Conservation (phyloP, 2,888 invertebrate genomes). For the Tiphia femorata region DNA sequence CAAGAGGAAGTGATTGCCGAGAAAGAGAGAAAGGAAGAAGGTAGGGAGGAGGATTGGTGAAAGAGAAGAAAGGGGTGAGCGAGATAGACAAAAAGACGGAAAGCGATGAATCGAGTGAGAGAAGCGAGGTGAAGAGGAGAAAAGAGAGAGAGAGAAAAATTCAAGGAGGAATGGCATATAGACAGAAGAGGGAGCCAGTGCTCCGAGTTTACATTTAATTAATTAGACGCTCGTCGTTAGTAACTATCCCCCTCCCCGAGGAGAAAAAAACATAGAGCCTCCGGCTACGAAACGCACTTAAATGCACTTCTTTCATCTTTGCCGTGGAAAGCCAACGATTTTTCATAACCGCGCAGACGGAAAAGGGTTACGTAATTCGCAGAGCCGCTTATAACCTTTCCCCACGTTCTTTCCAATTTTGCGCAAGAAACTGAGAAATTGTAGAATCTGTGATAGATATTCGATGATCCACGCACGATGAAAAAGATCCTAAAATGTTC, state of each 20-base stretch:
- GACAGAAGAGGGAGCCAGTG: background rate
- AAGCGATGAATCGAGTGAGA: background rate
- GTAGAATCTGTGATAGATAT: too few relatives aligned
- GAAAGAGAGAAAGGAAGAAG: background rate
- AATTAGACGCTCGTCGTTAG: constrained; percentile 35
- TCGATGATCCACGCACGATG: too few relatives aligned
- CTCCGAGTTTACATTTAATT: constrained; percentile 45
- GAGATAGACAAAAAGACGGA: background rate
- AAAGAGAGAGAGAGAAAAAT: background rate
- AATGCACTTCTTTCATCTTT: constrained; percentile 19
- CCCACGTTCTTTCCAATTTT: too few relatives aligned
- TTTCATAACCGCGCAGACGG: background rate
- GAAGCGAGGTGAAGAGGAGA: background rate
- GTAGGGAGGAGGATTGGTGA: background rate
- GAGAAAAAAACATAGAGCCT: constrained; percentile 19
- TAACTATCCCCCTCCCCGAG: constrained; percentile 1
- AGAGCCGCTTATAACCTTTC: too few relatives aligned
- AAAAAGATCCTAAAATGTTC: too few relatives aligned
- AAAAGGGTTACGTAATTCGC: too few relatives aligned
- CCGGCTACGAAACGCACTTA: constrained; percentile 23
- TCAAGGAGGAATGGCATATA: background rate
- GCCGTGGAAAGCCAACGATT: background rate
- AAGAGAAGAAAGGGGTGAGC: background rate
- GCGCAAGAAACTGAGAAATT: too few relatives aligned
- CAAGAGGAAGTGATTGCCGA: background rate